These are phyloP conservation scores for Mastomys natalensis DNA, from an alignment of 2,113 vertebrate species.

Conservation along the genomic window DNA sequence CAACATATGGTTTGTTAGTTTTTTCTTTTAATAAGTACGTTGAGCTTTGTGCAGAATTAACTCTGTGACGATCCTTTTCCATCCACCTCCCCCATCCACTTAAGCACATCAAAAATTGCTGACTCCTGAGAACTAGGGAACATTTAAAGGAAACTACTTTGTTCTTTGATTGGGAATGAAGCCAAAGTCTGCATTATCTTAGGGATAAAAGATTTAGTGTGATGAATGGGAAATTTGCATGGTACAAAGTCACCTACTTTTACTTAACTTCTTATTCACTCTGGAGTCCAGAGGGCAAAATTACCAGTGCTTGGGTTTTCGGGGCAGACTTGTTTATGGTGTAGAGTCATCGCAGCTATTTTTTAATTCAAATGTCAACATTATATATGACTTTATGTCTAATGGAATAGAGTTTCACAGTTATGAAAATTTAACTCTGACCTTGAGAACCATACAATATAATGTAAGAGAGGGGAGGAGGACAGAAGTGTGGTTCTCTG, in stretches of 20 bases:
- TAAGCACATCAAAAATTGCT: constrained; percentile 44
- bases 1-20: constrained; percentile 25
- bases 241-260: constrained; percentile 51
- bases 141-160: constrained; percentile 64
- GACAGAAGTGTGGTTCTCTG: not conserved
- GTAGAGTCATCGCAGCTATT: not conserved
- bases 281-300: not conserved
- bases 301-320: not conserved
- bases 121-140: constrained; percentile 21
- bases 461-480: not conserved
- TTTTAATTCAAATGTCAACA: constrained; percentile 23
- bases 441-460: constrained; percentile 21
- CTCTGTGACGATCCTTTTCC: not conserved
- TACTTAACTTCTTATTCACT: constrained; percentile 53
- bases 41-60: not conserved
- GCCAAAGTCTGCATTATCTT: constrained; percentile 63
- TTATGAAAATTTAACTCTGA: constrained; percentile 44
- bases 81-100: not conserved
- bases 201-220: not conserved
- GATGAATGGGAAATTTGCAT: constrained; percentile 29
- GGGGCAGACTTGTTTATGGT: constrained; percentile 33
- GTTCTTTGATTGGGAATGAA: constrained; percentile 60
- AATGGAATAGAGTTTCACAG: constrained; percentile 33
- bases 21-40: constrained; percentile 35
- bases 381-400: constrained; percentile 23